These are phyloP conservation scores for Hesperia comma DNA, from an alignment of 2,888 invertebrate genomes.

Conservation along the genomic window DNA sequence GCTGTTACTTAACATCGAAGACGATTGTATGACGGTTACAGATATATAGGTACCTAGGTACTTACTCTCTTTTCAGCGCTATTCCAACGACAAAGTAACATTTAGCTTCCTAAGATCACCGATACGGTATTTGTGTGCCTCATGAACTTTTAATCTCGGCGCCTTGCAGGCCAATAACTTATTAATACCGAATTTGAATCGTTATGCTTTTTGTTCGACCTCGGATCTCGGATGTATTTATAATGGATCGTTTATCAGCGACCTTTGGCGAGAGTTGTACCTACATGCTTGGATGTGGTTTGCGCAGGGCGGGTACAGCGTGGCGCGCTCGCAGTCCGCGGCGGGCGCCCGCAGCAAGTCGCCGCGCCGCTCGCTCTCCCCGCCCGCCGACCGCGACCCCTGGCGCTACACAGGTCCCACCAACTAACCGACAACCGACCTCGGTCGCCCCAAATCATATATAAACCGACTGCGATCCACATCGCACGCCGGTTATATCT, in stretches of 20 bases:
- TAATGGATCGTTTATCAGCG: not conserved
- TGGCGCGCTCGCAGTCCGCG: conserved; percentile 94
- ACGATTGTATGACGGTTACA: no score
- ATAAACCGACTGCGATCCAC: not conserved
- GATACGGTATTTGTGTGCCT: not conserved
- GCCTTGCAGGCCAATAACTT: not conserved
- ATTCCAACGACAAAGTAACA: no score
- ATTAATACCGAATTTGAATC: not conserved
- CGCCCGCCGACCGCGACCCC: conserved; percentile 86
- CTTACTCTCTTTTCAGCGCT: no score
- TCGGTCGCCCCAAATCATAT: conserved; percentile 31
- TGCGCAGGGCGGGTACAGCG: conserved; percentile 61
- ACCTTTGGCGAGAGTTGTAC: conserved; percentile 6
- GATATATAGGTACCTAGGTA: no score
- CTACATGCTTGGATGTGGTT: conserved; percentile 20
- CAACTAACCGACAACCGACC: conserved; percentile 52
- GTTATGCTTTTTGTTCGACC: not conserved
- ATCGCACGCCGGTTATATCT: conserved; percentile 20
- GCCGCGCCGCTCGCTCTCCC: conserved; percentile 92
- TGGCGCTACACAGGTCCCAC: conserved; percentile 85
- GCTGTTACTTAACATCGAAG: no score
- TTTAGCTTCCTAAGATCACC: no score
- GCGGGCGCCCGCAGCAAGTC: conserved; percentile 92
- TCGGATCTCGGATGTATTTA: not conserved
- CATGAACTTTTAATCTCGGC: not conserved